Evolutionary conservation across 2,113 vertebrate species (phyloP).

Genomic region (Neogobius melanostomus): DNA sequence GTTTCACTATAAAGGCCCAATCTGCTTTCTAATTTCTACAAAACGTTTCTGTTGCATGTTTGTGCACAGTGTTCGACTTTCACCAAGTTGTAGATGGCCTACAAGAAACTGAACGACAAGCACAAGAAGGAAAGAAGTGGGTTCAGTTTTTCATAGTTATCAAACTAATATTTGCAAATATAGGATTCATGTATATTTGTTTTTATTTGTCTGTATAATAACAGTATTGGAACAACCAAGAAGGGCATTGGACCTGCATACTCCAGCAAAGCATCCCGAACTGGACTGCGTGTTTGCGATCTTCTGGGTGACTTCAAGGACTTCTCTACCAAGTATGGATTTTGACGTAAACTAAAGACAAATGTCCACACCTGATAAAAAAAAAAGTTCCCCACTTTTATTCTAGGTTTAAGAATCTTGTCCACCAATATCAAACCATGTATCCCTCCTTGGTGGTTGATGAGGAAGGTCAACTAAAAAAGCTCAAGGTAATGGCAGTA

Average conservation of each 20-base stretch:
- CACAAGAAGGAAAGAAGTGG: constrained; percentile 95
- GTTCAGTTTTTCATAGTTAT: not conserved
- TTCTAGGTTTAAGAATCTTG: constrained; percentile 91
- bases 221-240: constrained; percentile 96
- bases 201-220: constrained; percentile 3
- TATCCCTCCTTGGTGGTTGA: constrained; percentile 89
- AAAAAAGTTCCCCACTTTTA: not conserved
- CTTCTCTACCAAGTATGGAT: constrained; percentile 85
- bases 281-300: constrained; percentile 93
- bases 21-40: not conserved
- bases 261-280: constrained; percentile 93
- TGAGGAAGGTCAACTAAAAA: constrained; percentile 87
- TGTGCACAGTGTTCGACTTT: constrained; percentile 91
- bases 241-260: constrained; percentile 98
- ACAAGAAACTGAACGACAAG: constrained; percentile 94
- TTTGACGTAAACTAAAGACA: not conserved
- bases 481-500: constrained; percentile 82
- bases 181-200: not conserved
- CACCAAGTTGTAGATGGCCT: constrained; percentile 96
- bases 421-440: constrained; percentile 93
- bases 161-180: not conserved
- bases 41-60: constrained; percentile 12
- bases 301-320: constrained; percentile 93
- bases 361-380: not conserved
- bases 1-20: not conserved